Base-by-base conservation (phyloP, 2,888 invertebrate species). In the Malthinus seriepunctatus region DNA sequence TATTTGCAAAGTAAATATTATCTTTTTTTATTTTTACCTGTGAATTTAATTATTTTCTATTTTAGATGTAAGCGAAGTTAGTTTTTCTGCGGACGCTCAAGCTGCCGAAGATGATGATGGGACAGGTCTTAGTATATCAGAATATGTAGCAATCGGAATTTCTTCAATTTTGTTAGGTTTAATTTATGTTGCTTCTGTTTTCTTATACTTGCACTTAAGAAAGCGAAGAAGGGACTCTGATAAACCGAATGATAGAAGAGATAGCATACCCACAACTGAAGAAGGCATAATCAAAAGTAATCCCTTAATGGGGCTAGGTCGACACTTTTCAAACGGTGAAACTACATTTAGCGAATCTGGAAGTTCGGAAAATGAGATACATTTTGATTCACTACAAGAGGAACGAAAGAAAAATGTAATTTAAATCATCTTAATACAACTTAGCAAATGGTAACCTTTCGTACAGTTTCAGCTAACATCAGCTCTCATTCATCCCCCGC, bases 161-260 rank as follows among this genome's bases (percentile, higher is more conserved):
- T 91, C 91, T 69, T 90, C 93, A 11, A 81, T 93, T 11, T 81
- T 93, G n/a, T 81, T 94, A n/a, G 93, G 92, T 0, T 82, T 93
- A 32, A 89, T 93, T 68, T 94, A 94, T 77, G 89, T 93, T 11
- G 90, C 91, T 0, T 93, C 93, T 4, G 90, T 93, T 14, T 89
- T 92, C 60, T 82, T 93, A 9, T 94, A 92, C 73, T 76, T 94
- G 44, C 90, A 91, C 74, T 85, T 91, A 64, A 84, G 89, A 69
- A 89, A 86, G 76, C 82, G 86, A 37, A 84, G 63, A n/a, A 69
- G 68, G 31, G 81, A 80, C 54, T 71, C 63, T 39, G 68, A 65
- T 11, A 66, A 64, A 42, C 38, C 48, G 15, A 51, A 55, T 11
- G 63, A 69, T 31, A 65, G 70, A 56, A 49, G 62, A 63, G 74